Conservation (phyloP, 2,113 vertebrate species). For the Sula dactylatra region DNA sequence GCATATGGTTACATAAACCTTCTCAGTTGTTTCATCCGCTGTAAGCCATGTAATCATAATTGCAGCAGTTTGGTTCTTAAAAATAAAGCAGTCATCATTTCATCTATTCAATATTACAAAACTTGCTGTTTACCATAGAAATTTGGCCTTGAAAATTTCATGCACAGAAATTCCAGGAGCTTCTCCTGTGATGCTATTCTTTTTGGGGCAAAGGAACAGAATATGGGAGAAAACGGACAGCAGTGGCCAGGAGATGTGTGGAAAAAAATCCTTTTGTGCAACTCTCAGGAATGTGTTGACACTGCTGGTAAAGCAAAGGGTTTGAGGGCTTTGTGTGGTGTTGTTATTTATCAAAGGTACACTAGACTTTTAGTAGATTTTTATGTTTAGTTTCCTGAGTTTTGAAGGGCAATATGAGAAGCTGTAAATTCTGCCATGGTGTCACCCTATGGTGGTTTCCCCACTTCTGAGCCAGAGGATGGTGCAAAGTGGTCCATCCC, state of each 20-base stretch:
- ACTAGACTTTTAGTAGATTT: not conserved
- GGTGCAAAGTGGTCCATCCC: not conserved
- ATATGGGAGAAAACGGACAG: not conserved
- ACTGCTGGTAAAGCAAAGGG: not conserved
- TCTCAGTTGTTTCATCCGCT: not conserved
- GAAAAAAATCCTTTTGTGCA: not conserved
- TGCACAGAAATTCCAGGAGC: not conserved
- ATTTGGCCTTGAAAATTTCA: not conserved
- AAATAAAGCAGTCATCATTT: not conserved
- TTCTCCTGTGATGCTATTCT: not conserved
- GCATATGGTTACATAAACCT: not conserved
- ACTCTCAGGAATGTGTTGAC: not conserved
- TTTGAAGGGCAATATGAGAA: not conserved
- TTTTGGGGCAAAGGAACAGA: not conserved
- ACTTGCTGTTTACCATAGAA: not conserved
- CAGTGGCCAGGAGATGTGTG: not conserved
- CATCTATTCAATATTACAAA: not conserved
- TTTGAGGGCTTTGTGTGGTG: not conserved
- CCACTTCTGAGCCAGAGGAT: not conserved
- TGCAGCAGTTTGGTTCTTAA: not conserved
- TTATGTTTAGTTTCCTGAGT: not conserved
- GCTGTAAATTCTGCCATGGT: not conserved
- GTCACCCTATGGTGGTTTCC: rapidly evolving
- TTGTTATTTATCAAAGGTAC: not conserved
- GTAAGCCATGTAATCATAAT: not conserved